Evolutionary conservation across 2,888 invertebrate genomes (phyloP), one percentile per base, ranked within the genome.

Genomic region (Sarcophaga caerulescens): DNA sequence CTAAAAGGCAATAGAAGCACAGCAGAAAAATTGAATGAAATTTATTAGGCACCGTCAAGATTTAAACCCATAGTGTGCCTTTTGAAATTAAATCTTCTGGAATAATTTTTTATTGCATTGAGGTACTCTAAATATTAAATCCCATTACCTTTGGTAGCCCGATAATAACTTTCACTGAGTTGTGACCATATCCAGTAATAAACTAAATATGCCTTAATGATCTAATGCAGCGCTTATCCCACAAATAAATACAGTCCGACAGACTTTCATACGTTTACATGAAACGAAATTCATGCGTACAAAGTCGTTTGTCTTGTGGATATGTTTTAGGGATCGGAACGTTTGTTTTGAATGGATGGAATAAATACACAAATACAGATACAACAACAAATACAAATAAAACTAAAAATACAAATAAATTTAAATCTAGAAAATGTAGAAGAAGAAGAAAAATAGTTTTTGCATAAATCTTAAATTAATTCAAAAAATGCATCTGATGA

Each of bases 381-480:
- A 35, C 35, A 14, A 44, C 11, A 65, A 75, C 23, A 52, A 52
- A 52, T 17, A 52, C 1, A 52, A 52, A 52, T 14, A 52, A 52
- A 17, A 52, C 8, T 14, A 52, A 14, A 47, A 52, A 14, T 17
- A 52, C 52, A 52, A 52, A 52, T 52, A 52, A 12, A 52, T 17
- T 52, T 14, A 52, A 52, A 14, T 21, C 19, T 57, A 62, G 45
- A 59, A 60, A 17, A 44, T 68, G n/a, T 21, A 81, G 66, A 62
- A 76, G 17, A 71, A 68, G 21, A 73, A 57, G 35, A 69, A 70
- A 73, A 73, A 79, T 74, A 52, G 35, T 45, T 81, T 73, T 89
- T 90, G 89, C 89, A 91, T 90, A 91, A 91, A 91, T 91, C 90
- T 90, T 90, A 90, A 91, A 91, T 91, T 90, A 91, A 91, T 90